phyloP scores from a whole-genome alignment of 2,797 vertebrate genomes.

The Chaetophractus vellerosus region DNA sequence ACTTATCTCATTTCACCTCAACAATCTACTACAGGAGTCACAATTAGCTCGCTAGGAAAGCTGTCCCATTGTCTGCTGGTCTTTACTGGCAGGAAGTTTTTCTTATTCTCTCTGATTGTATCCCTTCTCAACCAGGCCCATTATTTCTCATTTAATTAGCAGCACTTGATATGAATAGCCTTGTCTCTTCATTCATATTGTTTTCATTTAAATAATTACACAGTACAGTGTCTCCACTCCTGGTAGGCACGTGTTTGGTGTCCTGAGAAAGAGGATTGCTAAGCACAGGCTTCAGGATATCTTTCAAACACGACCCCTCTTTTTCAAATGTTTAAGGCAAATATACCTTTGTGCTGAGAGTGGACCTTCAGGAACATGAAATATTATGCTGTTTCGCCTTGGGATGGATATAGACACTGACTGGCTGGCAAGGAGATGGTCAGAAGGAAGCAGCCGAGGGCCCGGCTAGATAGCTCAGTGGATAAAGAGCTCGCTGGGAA shows the following conservation, averaged over 20 bases:
- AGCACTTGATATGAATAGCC: constrained; percentile 74
- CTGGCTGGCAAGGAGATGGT: background rate
- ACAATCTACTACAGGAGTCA: constrained; percentile 71
- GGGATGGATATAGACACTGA: background rate
- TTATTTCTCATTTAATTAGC: constrained; percentile 85
- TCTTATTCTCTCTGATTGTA: constrained; percentile 67
- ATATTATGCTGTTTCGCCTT: background rate
- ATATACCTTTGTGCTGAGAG: background rate
- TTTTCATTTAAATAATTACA: constrained; percentile 81
- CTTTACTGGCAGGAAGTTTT: constrained; percentile 65
- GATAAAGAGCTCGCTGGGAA: no score
- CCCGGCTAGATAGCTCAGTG: no score
- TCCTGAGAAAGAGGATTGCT: constrained; percentile 22
- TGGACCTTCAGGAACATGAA: background rate
- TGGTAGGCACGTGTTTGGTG: background rate
- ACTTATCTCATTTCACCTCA: constrained; percentile 64
- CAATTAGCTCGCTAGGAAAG: constrained; percentile 84
- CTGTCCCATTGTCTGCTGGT: constrained; percentile 73
- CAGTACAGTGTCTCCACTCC: constrained; percentile 1
- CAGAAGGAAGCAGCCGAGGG: background rate
- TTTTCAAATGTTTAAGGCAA: background rate
- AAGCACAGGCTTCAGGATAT: background rate
- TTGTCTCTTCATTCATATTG: constrained; percentile 78
- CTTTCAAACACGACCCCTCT: background rate
- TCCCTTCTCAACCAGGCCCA: constrained; percentile 76